A percentile compares a stretch with the other conserved stretches of the same genome.
phyloP scores from a whole-genome alignment of 1,140 invertebrate species.

The Drosophila nigrodunni region DNA sequence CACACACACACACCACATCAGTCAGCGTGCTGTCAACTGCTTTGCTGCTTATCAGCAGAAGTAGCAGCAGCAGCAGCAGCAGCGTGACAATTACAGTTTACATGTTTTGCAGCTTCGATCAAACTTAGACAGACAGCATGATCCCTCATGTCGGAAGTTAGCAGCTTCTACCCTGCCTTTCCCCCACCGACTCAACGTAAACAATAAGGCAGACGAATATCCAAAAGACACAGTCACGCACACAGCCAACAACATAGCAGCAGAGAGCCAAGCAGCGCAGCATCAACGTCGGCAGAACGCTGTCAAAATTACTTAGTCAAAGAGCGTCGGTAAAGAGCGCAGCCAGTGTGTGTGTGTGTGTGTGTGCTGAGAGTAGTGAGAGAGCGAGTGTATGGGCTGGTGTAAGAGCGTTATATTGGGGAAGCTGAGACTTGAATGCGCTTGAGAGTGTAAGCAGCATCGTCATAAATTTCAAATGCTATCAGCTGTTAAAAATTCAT shows the following conservation, averaged over 20 bases:
- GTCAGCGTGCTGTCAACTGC: conserved; percentile 38
- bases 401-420: conserved; percentile 10
- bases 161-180: conserved; percentile 3
- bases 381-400: not conserved
- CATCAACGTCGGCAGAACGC: conserved; percentile 6
- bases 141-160: conserved; percentile 43
- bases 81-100: conserved; percentile 12
- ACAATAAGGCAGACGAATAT: conserved; percentile 4
- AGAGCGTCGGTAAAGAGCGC: conserved; percentile 36
- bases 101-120: conserved; percentile 29
- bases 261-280: conserved; percentile 7
- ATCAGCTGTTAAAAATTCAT: conserved; percentile 76
- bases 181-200: not conserved
- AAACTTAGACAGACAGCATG: conserved; percentile 25
- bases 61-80: not conserved
- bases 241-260: conserved; percentile 22
- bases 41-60: conserved; percentile 29
- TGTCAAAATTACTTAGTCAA: conserved; percentile 29
- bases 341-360: conserved; percentile 1
- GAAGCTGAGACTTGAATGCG: conserved; percentile 22
- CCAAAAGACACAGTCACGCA: conserved; percentile 7
- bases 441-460: conserved; percentile 39
- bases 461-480: conserved; percentile 71
- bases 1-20: not conserved
- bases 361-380: not conserved